Evolutionary conservation across 64 coral and sea anemone species (phyloP), one percentile per base, ranked within the genome.

Genomic region (Montipora sp.): DNA sequence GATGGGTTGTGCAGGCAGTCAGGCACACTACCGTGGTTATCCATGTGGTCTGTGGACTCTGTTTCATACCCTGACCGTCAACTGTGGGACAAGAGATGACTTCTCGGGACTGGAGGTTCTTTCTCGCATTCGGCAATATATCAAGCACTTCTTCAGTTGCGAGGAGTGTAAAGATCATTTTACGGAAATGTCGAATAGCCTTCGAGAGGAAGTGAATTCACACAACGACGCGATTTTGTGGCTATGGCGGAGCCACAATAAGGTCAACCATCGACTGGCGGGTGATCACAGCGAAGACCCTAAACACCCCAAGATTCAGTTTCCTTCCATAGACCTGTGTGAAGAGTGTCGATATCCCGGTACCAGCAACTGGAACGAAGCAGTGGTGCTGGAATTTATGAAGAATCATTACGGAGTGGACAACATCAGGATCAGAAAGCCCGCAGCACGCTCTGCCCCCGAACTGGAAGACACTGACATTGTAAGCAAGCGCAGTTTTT

Each of bases 1-100:
- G 96, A 73, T 24, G 74, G 94, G 67, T 10, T 98, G 96, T 75
- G 78, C 82, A 10, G 96, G 96, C 5, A 98, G 96, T 48, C 75
- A 93, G 75, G 82, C 93, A 18, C 88, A 93, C 20, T 98, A 83
- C 59, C 91, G 96, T 8, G 96, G 96, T 8, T 98, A 98, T 59
- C 94, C 96, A 1, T 98, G 96, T 58, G 78, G 93, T 48, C 53
- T 98, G 36, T 98, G 96, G 96, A 94, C 91, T n/a, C 45, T 98
- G 10, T 98, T 98, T 43, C 96, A 98, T 73, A 94, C 94, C 5
- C 66, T 98, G 47, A 98, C 96, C 4, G 96, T 98, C 5, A 98
- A 93, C 75, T 98, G 96, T 75, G 67, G 84, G 8, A 11, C 47
- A 19, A 45, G 47, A 3, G 27, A 90, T 27, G 7, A 51, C 10